phyloP scores from a whole-genome alignment of 1,140 invertebrate genomes.

The Zophobas morio region DNA sequence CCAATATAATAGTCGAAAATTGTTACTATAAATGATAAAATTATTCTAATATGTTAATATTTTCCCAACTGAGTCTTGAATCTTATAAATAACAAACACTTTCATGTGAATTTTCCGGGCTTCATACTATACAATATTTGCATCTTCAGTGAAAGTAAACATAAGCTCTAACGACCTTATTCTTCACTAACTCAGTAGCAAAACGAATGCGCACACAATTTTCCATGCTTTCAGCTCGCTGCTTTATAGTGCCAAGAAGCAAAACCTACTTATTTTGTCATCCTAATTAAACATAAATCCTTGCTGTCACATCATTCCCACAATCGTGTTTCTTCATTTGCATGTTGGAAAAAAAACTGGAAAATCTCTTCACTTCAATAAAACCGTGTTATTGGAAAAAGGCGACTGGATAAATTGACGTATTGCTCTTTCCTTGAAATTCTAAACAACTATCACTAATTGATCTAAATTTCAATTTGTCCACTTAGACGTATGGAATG shows the following conservation, averaged over 20 bases:
- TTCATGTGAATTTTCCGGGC: no score
- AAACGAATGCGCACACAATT: background rate
- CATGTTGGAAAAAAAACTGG: background rate
- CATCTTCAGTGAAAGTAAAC: background rate
- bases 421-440: conserved; percentile 11
- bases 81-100: no score
- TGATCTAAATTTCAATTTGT: conserved; percentile 18
- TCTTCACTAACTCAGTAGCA: background rate
- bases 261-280: background rate
- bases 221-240: background rate
- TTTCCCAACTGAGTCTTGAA: no score
- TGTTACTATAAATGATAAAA: background rate
- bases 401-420: background rate
- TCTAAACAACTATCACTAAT: conserved; percentile 30
- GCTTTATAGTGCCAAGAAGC: background rate
- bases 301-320: no score
- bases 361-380: background rate
- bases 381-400: background rate
- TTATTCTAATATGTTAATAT: background rate
- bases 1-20: background rate
- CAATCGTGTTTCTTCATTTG: background rate
- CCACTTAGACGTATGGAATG: background rate
- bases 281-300: background rate
- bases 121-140: background rate
- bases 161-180: background rate